Percentiles rank a stretch among this genome's conserved stretches.
phyloP scores from a whole-genome alignment of 2,888 invertebrate genomes.

The Noctua comes region DNA sequence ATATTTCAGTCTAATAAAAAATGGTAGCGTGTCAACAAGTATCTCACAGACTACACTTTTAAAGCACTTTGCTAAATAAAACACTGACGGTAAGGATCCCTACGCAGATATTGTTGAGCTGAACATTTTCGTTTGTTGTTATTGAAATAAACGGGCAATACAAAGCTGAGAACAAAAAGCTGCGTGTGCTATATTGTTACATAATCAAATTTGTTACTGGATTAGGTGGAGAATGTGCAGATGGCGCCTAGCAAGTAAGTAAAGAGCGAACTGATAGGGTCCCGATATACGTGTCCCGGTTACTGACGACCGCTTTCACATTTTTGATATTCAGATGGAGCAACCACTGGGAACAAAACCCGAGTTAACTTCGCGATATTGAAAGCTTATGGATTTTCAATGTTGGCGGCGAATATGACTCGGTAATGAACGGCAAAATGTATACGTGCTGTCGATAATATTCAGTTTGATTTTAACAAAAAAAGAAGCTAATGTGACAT shows the following conservation, averaged over 20 bases:
- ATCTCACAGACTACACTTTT: slow-evolving; percentile 37
- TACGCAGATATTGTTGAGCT: slow-evolving; percentile 37
- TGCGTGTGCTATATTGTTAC: slow-evolving; percentile 79
- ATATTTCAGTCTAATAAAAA: slow-evolving; percentile 30
- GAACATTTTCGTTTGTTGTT: slow-evolving; percentile 52
- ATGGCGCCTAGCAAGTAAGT: slow-evolving; percentile 89
- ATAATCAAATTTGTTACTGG: slow-evolving; percentile 88
- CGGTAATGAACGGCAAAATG: slow-evolving; percentile 79
- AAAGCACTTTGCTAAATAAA: slow-evolving; percentile 52
- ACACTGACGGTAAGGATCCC: slow-evolving; percentile 36
- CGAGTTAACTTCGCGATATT: slow-evolving; percentile 88
- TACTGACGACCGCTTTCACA: slow-evolving; percentile 89
- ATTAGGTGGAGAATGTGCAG: slow-evolving; percentile 88
- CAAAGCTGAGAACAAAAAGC: slow-evolving; percentile 69
- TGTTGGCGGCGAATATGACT: slow-evolving; percentile 83
- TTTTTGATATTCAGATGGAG: slow-evolving; percentile 90
- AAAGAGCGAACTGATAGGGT: slow-evolving; percentile 90
- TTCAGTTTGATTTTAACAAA: slow-evolving; percentile 23
- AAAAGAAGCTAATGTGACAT: background rate
- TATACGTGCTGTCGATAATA: slow-evolving; percentile 61
- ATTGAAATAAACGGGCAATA: slow-evolving; percentile 66
- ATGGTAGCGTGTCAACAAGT: slow-evolving; percentile 32
- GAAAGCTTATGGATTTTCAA: slow-evolving; percentile 90
- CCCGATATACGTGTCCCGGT: slow-evolving; percentile 88
- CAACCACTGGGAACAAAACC: slow-evolving; percentile 89